phyloP scores from a whole-genome alignment of 1,140 invertebrate genomes.

The Palaemon carinicauda region DNA sequence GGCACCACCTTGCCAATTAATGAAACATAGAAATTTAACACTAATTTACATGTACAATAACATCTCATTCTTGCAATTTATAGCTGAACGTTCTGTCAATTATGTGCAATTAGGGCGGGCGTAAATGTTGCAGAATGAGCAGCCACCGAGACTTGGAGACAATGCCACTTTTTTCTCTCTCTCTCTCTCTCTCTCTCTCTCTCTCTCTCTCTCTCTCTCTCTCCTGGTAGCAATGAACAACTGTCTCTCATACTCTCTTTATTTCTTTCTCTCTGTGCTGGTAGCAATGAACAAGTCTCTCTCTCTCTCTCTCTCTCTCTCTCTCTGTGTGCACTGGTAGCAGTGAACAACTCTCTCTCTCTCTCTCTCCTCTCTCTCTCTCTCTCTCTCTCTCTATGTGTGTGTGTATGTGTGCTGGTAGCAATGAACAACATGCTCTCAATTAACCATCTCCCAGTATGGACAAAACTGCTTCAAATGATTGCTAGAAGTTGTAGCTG shows the following conservation, averaged over 20 bases:
- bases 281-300: no score
- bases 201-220: not conserved
- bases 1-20: not conserved
- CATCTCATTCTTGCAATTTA: not conserved
- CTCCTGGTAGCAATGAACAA: no score
- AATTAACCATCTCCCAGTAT: no score
- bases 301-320: not conserved
- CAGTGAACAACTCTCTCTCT: not conserved
- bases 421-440: no score
- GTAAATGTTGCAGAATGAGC: not conserved
- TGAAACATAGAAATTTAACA: not conserved
- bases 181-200: not conserved
- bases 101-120: constrained; percentile 6
- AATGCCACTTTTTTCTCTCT: no score
- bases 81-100: not conserved
- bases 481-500: no score
- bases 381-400: not conserved
- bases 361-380: not conserved
- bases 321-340: not conserved
- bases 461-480: no score
- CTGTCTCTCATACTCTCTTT: not conserved
- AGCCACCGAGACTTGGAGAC: not conserved
- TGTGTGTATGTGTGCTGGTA: no score
- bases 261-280: not conserved
- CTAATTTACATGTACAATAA: not conserved